Evolutionary conservation across 2,888 invertebrate genomes (phyloP).

Genomic region (Desoria tigrina): DNA sequence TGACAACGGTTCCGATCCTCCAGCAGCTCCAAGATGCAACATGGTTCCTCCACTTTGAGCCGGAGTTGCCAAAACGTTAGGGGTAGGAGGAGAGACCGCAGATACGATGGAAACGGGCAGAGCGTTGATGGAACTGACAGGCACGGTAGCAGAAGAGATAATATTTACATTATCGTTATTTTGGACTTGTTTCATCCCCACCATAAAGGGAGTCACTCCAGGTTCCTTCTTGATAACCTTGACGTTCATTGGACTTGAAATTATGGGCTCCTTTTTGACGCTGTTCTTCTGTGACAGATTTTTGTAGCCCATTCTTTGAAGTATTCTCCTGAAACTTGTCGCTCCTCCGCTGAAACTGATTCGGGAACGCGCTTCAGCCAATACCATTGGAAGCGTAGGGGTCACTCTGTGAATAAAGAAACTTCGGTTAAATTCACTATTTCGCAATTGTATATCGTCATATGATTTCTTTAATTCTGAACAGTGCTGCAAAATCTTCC

Average conservation of each 20-base stretch:
- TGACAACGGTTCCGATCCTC: slow-evolving; percentile 16
- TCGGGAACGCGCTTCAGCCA: slow-evolving; percentile 42
- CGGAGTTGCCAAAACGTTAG: no score
- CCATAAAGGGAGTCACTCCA: no score
- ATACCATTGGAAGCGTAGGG: slow-evolving; percentile 45
- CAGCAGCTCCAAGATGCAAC: not conserved
- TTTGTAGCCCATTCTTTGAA: slow-evolving; percentile 49
- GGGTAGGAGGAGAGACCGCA: not conserved
- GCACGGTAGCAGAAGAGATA: not conserved
- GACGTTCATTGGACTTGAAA: not conserved
- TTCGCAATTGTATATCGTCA: not conserved
- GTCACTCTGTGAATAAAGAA: slow-evolving; percentile 32
- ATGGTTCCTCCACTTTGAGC: not conserved
- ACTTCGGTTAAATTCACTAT: no score
- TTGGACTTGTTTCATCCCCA: no score
- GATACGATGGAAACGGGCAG: not conserved
- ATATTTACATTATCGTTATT: no score
- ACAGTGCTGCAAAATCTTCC: no score
- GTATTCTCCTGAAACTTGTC: slow-evolving; percentile 48
- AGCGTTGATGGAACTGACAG: no score
- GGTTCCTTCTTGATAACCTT: slow-evolving; percentile 3
- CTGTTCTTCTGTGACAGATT: slow-evolving; percentile 30
- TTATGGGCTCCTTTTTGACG: not conserved
- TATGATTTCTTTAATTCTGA: no score
- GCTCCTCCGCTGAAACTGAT: slow-evolving; percentile 49